Evolutionary conservation across 2,113 vertebrate genomes (phyloP), one percentile per base, ranked within the genome.

Genomic region (Peucedramus taeniatus): DNA sequence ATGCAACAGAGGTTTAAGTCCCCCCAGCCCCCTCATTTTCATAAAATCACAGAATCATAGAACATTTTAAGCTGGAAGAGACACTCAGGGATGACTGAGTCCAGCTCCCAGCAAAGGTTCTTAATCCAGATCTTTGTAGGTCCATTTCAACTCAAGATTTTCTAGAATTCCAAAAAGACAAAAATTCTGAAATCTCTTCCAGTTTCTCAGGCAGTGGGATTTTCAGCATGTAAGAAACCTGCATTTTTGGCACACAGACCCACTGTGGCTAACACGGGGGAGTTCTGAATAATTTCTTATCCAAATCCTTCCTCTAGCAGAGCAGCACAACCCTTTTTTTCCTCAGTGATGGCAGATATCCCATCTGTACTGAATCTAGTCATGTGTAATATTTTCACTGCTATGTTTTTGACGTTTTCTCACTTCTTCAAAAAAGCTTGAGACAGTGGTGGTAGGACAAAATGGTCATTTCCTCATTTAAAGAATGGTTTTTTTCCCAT

Each of bases 321-420:
- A 81, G 56, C 57, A 85, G 66, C 83, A 90, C 51, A 81, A 70
- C 21, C 21, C 22, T 16, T 53, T 87, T 86, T 87, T 60, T 28
- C 61, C 35, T 74, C 33, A 8, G 24, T 75, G 76, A 89, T 21
- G 13, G 68, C 80, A 96, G 80, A 90, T 26, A 1, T 68, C 77
- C 94, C 94, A 94, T 89, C 77, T 91, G 83, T 64, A 96, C 68
- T 1, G 7, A 92, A 51, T 82, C 86, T 70, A 89, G 61, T 68
- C 77, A 56, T 64, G 72, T 59, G 79, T 45, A 84, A 68, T 87
- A 89, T 94, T 96, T 92, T 90, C 76, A 87, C 35, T 92, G 82
- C 26, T 84, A 81, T 15, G 40, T 84, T 92, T 91, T 89, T 69
- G 54, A 76, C 20, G 2, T 87, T 96, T 87, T 93, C 91, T 92